Evolutionary conservation across 2,888 invertebrate genomes (phyloP), one percentile per base, ranked within the genome.

Genomic region (Phlogophora meticulosa): DNA sequence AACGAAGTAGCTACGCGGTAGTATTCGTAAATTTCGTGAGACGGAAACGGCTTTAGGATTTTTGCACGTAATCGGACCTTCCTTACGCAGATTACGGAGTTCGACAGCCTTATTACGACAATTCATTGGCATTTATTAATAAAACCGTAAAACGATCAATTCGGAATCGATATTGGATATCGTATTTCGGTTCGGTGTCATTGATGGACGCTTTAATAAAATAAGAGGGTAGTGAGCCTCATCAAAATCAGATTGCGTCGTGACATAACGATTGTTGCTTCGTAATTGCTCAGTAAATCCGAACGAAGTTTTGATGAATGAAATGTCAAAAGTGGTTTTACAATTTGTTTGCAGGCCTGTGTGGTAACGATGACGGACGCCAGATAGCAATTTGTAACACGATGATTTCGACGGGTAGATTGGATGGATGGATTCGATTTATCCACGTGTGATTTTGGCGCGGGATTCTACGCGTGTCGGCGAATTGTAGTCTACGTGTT

Each of bases 261-360:
- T 59, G 68, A 64, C 65, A 49, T 61, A 72, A 64, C 51, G 66
- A 46, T 65, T 60, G 65, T 49, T 36, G 49, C 43, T 11, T 48
- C 65, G 59, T 78, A 72, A 76, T 81, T 72, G 72, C 43, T 53
- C 52, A 60, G 61, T 74, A 76, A 68, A 70, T 62, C 28, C 71
- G 74, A 79, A 77, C 72, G 72, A 69, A 70, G 80, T 71, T 85
- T 86, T 87, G 87, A 90, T 85, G 79, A 84, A 90, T 88, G 82
- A 86, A 87, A 83, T 70, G 82, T 83, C 85, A 85, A 83, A 77
- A 70, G 71, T 59, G 76, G 78, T 63, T 82, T 60, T 76, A 76
- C 72, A 74, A 80, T 82, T 80, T 76, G 81, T 78, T 71, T 73
- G 68, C 56, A 70, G 64, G 70, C 68, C 66, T 83, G 77, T 78